Conservation (phyloP, 2,797 vertebrate genomes). For the Podarcis lilfordi region DNA sequence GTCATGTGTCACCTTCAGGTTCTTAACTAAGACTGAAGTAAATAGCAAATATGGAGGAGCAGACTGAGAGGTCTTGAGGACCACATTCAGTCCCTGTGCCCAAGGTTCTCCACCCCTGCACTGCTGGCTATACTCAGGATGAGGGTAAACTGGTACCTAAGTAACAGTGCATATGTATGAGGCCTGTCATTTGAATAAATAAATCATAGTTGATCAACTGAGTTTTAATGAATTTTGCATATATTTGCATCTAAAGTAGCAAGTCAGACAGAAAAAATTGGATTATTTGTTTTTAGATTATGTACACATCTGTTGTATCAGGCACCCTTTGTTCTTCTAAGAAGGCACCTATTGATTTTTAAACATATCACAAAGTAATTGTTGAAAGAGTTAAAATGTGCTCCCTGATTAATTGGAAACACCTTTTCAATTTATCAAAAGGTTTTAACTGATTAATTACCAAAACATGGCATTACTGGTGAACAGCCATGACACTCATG, state of each 20-base stretch:
- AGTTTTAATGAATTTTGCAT: neutral
- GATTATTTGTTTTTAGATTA: neutral
- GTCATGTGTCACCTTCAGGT: no score
- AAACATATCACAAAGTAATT: neutral
- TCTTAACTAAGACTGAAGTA: no score
- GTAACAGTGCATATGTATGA: neutral
- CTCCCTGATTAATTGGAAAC: neutral
- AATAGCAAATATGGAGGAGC: no score
- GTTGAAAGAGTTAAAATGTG: neutral
- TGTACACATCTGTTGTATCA: neutral
- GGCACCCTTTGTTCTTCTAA: neutral
- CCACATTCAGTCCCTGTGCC: no score
- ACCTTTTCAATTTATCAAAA: neutral
- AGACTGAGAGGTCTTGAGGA: no score
- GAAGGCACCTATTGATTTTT: neutral
- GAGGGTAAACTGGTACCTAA: no score
- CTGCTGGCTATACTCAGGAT: no score
- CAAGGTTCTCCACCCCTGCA: no score
- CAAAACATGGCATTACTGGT: neutral
- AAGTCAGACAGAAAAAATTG: neutral
- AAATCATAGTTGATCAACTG: neutral
- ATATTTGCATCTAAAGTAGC: neutral
- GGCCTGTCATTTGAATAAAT: neutral
- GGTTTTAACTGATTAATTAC: neutral
- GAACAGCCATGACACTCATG: neutral